Percentiles rank a stretch among this genome's conserved stretches.
Evolutionary conservation across 2,888 invertebrate genomes (phyloP).

Genomic region (Steinernema hermaphroditum): DNA sequence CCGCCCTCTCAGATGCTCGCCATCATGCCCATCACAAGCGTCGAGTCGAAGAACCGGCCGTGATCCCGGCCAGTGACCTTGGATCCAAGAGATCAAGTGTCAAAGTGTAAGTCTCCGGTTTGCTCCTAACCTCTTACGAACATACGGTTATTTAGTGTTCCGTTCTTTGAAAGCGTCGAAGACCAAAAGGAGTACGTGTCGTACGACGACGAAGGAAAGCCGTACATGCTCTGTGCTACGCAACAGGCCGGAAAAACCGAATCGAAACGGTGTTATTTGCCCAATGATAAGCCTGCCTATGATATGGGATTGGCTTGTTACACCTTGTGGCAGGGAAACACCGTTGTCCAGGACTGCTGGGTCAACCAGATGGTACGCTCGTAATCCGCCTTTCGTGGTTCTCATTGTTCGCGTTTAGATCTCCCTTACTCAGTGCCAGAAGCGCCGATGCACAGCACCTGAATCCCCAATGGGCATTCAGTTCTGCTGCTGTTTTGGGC

Average conservation of each 20-base stretch:
- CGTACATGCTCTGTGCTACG: constrained; percentile 13
- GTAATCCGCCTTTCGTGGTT: background rate
- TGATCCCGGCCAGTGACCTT: background rate
- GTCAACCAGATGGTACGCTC: constrained; percentile 17
- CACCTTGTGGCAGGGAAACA: constrained; percentile 3
- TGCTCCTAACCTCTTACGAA: background rate
- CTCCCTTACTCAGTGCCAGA: constrained; percentile 16
- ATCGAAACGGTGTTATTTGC: constrained; percentile 7
- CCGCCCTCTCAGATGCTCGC: background rate
- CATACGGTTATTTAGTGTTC: too few species aligned
- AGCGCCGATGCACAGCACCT: constrained; percentile 6
- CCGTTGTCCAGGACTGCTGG: constrained; percentile 27
- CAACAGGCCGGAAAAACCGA: background rate
- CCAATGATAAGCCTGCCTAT: constrained; percentile 5
- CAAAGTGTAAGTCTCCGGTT: background rate
- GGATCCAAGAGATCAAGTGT: background rate
- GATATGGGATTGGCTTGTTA: constrained; percentile 17
- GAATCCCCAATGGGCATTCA: constrained; percentile 21
- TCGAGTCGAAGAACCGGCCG: background rate
- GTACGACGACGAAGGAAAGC: constrained; percentile 18
- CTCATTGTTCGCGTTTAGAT: background rate
- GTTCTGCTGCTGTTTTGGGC: constrained; percentile 34
- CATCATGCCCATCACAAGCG: constrained; percentile 18
- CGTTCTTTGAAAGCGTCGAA: background rate
- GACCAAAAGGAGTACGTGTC: constrained; percentile 27